Conservation (phyloP, 2,888 invertebrate species). For the Papilio gigon region DNA sequence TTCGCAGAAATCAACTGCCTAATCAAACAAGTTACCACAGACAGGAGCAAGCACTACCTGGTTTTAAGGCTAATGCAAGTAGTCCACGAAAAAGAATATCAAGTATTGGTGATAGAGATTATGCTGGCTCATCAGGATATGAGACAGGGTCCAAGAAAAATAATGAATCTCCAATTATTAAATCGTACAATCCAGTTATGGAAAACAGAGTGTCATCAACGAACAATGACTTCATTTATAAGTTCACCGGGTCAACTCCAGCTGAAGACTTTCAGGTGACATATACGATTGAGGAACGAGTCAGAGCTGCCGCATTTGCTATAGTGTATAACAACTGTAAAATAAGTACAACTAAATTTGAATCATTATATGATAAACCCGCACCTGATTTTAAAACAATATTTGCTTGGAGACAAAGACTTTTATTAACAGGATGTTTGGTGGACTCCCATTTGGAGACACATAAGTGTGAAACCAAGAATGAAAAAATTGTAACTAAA, state of each 20-base stretch:
- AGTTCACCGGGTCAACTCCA: slow-evolving; percentile 65
- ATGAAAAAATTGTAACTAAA: slow-evolving; percentile 30
- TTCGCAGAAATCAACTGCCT: slow-evolving; percentile 60
- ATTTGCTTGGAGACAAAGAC: slow-evolving; percentile 73
- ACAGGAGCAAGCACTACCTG: slow-evolving; percentile 55
- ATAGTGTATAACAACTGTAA: slow-evolving; percentile 75
- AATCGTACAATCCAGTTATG: slow-evolving; percentile 69
- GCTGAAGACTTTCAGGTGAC: slow-evolving; percentile 66
- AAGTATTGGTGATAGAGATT: slow-evolving; percentile 67
- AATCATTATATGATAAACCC: slow-evolving; percentile 69
- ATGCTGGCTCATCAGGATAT: slow-evolving; percentile 67
- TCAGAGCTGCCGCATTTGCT: slow-evolving; percentile 73
- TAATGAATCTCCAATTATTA: slow-evolving; percentile 54
- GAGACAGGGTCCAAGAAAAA: slow-evolving; percentile 66
- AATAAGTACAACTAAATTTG: slow-evolving; percentile 72
- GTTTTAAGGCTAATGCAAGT: slow-evolving; percentile 55
- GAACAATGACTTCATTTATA: slow-evolving; percentile 70
- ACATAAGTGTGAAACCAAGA: slow-evolving; percentile 38
- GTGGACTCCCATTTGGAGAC: slow-evolving; percentile 65
- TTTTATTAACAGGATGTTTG: slow-evolving; percentile 72
- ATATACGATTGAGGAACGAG: slow-evolving; percentile 72
- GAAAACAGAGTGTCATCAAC: slow-evolving; percentile 76
- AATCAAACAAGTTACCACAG: slow-evolving; percentile 54
- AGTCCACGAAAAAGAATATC: slow-evolving; percentile 61
- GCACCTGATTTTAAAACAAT: slow-evolving; percentile 79